Evolutionary conservation across 1,140 invertebrate species (phyloP), one percentile per base, ranked within the genome.

Genomic region (Drosophila nasuta): DNA sequence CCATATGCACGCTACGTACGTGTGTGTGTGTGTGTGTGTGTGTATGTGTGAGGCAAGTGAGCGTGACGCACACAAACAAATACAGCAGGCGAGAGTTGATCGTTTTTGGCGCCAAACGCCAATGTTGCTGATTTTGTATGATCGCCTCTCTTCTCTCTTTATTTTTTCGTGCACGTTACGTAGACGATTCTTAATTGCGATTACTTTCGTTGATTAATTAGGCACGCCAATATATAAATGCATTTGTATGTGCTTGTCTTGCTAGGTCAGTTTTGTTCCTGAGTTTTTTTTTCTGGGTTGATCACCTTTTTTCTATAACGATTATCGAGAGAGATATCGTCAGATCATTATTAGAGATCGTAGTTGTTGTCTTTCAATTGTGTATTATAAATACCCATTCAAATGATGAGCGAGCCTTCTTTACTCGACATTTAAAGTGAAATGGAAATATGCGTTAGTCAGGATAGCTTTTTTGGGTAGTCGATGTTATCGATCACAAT

Each of bases 71-170:
- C 35, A 38, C 35, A 38, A 38, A 38, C 35, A 38, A 38, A 38
- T 38, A 38, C 20, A 17, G 20, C 20, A 49, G 49, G 15, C 25
- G 13, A 62, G 57, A 63, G 62, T n/a, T 65, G 58, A 70, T 70
- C 67, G 63, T 43, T 75, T 75, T 75, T 75, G 67, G 73, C 72
- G 72, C 72, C 72, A 75, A 75, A 64, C 45, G 67, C 43, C 58
- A 70, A 45, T 78, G 52, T 10, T 38, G 57, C 33, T 33, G 70
- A 67, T 43, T 72, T 11, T 10, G 49, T 56, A 62, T 49, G 72
- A 75, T 70, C 71, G 35, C n/a, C 45, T n/a, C n/a, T 45, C 7
- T 28, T 35, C 49, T 43, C 4, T 17, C 25, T 13, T 25, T 15
- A 28, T 69, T 30, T 71, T 35, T 46, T 69, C 38, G n/a, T 38